Base-by-base conservation (phyloP, 2,888 invertebrate genomes). In the Choreutis nemorana region DNA sequence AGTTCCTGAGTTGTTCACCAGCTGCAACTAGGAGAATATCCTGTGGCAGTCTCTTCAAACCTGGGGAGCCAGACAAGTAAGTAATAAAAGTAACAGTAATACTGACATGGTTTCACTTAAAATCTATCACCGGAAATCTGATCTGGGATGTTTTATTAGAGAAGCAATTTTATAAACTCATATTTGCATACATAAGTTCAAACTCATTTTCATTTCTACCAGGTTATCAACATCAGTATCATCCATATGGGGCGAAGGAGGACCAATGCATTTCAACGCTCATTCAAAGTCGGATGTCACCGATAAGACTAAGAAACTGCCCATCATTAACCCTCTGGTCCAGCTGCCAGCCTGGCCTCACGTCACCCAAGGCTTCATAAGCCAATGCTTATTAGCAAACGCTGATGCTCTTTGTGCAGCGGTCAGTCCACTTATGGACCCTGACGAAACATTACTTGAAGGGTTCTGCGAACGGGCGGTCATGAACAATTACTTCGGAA, bases 401-500 rank as follows among this genome's bases (percentile, higher is more conserved):
- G 97, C 97, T 3, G 97, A 97, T 58, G 94, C 97, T 1, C 80
- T 97, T 3, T 97, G 97, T 63, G 96, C 97, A 1, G 94, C 96
- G 1, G 96, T 94, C n/a, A 93, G 94, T 35, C 95, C 97, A 0
- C 73, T 97, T 7, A 93, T 96, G 89, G 95, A 95, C 58, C 91
- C 92, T 0, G 94, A 94, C 51, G 92, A 94, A 52, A 90, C 91
- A 0, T 77, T 92, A 2, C 73, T 91, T 55, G 94, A 94, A 75
- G 94, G 94, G 1, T 92, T 90, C 63, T 90, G 90, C 48, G 97
- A 98, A 67, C 87, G 90, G 43, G 94, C 94, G 50, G 96, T 97
- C 2, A 97, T 98, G 97, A 98, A 97, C 70, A 98, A 98, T 62
- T 98, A 98, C 61, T 97, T 97, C 59, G 97, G 97, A 0, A 97